A percentile compares a stretch with the other conserved stretches of the same genome.
Evolutionary conservation across 2,888 invertebrate species (phyloP).

Genomic region (Platycheirus albimanus): DNA sequence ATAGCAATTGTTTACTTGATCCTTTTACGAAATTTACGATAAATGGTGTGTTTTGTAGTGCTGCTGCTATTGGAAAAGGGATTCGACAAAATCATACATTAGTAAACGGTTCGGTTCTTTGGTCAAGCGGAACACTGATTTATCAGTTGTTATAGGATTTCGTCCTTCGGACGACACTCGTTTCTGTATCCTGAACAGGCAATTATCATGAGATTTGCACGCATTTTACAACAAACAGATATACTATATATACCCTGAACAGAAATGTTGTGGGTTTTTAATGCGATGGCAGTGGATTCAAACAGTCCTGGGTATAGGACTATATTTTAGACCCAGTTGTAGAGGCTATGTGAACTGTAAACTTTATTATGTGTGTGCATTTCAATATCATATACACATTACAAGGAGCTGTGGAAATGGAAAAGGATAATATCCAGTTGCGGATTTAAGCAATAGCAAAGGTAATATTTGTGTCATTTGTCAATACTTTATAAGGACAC

Average conservation of each 20-base stretch:
- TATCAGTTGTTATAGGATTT: slow-evolving; percentile 53
- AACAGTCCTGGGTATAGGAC: background rate
- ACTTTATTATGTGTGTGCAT: too few relatives aligned
- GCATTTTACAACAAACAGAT: slow-evolving; percentile 47
- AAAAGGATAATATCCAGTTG: background rate
- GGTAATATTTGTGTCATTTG: background rate
- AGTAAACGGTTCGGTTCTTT: slow-evolving; percentile 19
- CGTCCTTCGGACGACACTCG: slow-evolving; percentile 16
- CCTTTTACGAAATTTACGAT: slow-evolving; percentile 49
- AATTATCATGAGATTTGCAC: slow-evolving; percentile 65
- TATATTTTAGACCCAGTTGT: background rate
- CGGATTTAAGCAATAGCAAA: background rate
- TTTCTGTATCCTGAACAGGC: slow-evolving; percentile 19
- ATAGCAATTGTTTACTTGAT: slow-evolving; percentile 31
- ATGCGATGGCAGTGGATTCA: slow-evolving; percentile 51
- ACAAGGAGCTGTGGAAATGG: background rate
- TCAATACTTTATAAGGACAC: background rate
- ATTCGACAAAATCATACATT: slow-evolving; percentile 18
- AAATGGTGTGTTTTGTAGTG: background rate
- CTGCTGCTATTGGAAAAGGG: slow-evolving; percentile 21
- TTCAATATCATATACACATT: background rate
- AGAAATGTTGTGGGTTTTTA: slow-evolving; percentile 55
- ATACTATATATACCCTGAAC: background rate
- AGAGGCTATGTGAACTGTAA: background rate
- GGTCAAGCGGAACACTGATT: slow-evolving; percentile 53